phyloP scores from a whole-genome alignment of 2,113 vertebrate species.

The Silurus meridionalis region DNA sequence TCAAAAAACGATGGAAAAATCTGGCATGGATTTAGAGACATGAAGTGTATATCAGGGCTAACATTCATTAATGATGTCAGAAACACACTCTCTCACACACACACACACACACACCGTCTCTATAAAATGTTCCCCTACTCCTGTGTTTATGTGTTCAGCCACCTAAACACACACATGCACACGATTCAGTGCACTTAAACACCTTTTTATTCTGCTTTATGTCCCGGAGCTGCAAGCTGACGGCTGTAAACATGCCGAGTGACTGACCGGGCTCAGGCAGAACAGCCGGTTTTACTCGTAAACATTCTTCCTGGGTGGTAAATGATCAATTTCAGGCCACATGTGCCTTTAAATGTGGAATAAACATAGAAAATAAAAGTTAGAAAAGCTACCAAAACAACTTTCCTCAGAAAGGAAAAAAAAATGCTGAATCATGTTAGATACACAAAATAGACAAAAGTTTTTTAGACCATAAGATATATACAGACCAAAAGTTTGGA shows the following conservation, averaged over 20 bases:
- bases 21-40: neutral
- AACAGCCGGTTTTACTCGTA: neutral
- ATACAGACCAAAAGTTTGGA: no score
- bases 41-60: neutral
- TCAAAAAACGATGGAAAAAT: neutral
- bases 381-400: neutral
- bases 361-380: neutral
- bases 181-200: neutral
- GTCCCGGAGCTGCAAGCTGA: neutral
- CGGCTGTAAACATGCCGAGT: neutral
- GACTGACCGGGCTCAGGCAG: neutral
- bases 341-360: neutral
- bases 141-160: conserved; percentile 29
- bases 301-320: neutral
- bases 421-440: no score
- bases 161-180: neutral
- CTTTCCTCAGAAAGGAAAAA: neutral
- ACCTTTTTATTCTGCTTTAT: conserved; percentile 18
- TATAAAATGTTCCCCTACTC: neutral
- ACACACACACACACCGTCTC: neutral
- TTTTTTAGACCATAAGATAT: no score
- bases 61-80: neutral
- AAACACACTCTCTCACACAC: neutral
- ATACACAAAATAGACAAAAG: no score
- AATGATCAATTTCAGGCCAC: neutral